A percentile compares a stretch with the other conserved stretches of the same genome.
Evolutionary conservation across 2,113 vertebrate species (phyloP).

Genomic region (Herpetotheres cachinnans): DNA sequence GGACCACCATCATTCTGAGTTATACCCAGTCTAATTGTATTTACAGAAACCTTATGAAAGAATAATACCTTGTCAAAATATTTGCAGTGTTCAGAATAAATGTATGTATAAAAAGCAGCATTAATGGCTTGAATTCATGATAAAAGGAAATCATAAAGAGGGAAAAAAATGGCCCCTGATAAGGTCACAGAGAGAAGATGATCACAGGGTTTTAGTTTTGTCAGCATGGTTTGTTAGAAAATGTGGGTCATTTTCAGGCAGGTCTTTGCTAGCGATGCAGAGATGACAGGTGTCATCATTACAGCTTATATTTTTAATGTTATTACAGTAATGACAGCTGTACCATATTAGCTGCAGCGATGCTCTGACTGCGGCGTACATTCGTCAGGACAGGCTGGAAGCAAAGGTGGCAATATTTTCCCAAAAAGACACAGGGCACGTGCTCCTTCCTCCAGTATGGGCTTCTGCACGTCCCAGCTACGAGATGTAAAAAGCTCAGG

Average conservation of each 20-base stretch:
- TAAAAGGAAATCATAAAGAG: background rate
- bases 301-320: background rate
- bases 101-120: background rate
- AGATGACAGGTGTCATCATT: background rate
- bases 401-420: background rate
- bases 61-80: constrained; percentile 56
- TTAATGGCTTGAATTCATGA: background rate
- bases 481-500: background rate
- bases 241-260: background rate
- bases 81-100: background rate
- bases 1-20: constrained; percentile 24
- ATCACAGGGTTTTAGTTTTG: background rate
- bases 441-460: background rate
- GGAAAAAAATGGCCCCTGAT: background rate
- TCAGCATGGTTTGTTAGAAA: background rate
- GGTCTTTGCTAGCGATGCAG: background rate
- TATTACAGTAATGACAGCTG: background rate
- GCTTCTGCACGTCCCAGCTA: background rate
- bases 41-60: constrained; percentile 50
- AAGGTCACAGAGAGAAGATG: background rate
- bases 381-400: background rate
- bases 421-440: background rate
- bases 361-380: background rate
- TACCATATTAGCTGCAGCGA: background rate
- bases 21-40: constrained; percentile 43